Base-by-base conservation (phyloP, 2,113 vertebrate species). In the Ceuthmochares aereus region DNA sequence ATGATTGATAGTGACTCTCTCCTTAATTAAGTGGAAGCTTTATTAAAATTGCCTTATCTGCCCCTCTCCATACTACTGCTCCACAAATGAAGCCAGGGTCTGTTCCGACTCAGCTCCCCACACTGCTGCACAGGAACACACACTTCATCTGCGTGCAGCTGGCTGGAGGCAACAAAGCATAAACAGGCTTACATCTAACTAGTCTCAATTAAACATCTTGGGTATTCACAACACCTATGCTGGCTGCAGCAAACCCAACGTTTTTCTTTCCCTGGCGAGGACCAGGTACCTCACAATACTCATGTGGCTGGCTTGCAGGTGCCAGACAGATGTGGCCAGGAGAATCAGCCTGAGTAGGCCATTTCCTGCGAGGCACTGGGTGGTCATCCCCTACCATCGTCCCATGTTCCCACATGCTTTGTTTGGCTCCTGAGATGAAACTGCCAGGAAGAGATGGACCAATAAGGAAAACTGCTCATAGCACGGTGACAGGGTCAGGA, bases 401-500 rank as follows among this genome's bases (percentile, higher is more conserved):
- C 49, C 17, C 0, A 2, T 20, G 52, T 10, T 52, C 34, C 47
- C 29, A 78, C 8, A 47, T 0, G 0, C 49, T 72, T 47, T 64
- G 37, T 74, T 27, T 70, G 60, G 42, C 18, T 94, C 14, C 60
- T 43, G 42, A 43, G 16, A 16, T 16, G 42, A 11, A 43, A 43
- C 42, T 43, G 42, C 13, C 67, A 42, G 45, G 26, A 63, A 13
- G 7, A n/a, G 58, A 90, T 12, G 19, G 67, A 40, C 36, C 36
- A 83, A 54, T 25, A 72, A 54, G 42, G 40, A 68, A 77, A 84
- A 36, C 9, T 23, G 21, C 60, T 80, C 26, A 17, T 3, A 72
- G 58, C 86, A 91, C 55, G 6, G 0, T 16, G 60, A 40, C 2
- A 15, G 60, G 25, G n/a, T 52, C 88, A 93, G 90, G 22, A 86